phyloP scores from a whole-genome alignment of 2,797 vertebrate species.

The Sarcophilus harrisii region DNA sequence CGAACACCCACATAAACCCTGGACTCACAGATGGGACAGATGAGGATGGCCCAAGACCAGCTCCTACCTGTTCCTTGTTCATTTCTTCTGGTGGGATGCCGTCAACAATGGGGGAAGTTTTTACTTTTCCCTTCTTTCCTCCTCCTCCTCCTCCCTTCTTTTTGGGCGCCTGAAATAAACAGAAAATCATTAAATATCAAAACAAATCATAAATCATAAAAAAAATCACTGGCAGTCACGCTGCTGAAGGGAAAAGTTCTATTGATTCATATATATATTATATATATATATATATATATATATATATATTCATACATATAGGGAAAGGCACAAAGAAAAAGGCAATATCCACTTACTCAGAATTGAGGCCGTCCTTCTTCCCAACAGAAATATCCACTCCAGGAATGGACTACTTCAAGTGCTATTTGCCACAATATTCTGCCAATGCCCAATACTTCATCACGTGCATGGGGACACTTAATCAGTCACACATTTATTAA shows the following conservation, averaged over 20 bases:
- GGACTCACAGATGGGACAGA: too few species aligned
- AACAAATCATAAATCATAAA: too few species aligned
- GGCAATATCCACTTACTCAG: neutral
- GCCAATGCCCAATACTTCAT: neutral
- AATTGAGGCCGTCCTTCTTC: neutral
- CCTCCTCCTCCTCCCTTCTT: constrained; percentile 78
- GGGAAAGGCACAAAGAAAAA: neutral
- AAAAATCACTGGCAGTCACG: neutral
- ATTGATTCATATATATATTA: too few species aligned
- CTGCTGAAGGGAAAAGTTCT: neutral
- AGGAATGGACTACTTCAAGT: neutral
- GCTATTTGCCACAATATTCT: neutral
- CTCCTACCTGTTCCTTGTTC: constrained; percentile 90
- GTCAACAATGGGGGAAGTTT: constrained; percentile 80
- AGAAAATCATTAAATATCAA: neutral
- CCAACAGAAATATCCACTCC: neutral
- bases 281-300: too few species aligned
- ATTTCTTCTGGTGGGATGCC: constrained; percentile 85
- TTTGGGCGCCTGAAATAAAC: constrained; percentile 87
- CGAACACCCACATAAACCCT: neutral
- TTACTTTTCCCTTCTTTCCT: constrained; percentile 80
- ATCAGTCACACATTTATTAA: neutral
- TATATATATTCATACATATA: too few species aligned
- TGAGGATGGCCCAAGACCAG: accelerated
- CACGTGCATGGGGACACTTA: neutral